Conservation (phyloP, 2,888 invertebrate genomes). For the Penaeus monodon region DNA sequence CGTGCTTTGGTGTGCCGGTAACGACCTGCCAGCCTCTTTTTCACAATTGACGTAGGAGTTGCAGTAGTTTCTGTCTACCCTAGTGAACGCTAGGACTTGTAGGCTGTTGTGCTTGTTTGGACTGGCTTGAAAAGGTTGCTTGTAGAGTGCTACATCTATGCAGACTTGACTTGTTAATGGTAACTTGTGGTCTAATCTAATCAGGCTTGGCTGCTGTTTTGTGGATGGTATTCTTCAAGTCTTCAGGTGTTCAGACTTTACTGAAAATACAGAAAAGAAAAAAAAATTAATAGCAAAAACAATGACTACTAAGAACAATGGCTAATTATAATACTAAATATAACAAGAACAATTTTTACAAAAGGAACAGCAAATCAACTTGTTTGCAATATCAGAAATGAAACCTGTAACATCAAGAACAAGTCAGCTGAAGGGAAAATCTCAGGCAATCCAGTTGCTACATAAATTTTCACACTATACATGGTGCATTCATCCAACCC, state of each 20-base stretch:
- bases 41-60: slow-evolving; percentile 15
- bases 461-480: too few species aligned
- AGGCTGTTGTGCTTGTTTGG: slow-evolving; percentile 44
- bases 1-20: slow-evolving; percentile 57
- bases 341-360: too few species aligned
- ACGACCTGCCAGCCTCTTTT: slow-evolving; percentile 31
- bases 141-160: slow-evolving; percentile 49
- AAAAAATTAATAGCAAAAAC: not conserved
- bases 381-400: too few species aligned
- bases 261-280: not conserved
- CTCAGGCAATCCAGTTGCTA: too few species aligned
- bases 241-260: slow-evolving; percentile 59
- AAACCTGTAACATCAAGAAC: too few species aligned
- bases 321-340: too few species aligned
- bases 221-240: slow-evolving; percentile 53
- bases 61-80: slow-evolving; percentile 27
- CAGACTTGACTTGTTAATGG: slow-evolving; percentile 43
- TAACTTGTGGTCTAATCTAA: slow-evolving; percentile 43
- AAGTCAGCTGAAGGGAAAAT: too few species aligned
- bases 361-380: too few species aligned
- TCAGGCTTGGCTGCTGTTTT: slow-evolving; percentile 52
- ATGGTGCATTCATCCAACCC: too few species aligned
- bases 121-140: slow-evolving; percentile 49
- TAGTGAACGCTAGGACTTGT: slow-evolving; percentile 4
- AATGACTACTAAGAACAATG: too few species aligned